Conservation (phyloP, 2,888 invertebrate species). For the Congeria kusceri region DNA sequence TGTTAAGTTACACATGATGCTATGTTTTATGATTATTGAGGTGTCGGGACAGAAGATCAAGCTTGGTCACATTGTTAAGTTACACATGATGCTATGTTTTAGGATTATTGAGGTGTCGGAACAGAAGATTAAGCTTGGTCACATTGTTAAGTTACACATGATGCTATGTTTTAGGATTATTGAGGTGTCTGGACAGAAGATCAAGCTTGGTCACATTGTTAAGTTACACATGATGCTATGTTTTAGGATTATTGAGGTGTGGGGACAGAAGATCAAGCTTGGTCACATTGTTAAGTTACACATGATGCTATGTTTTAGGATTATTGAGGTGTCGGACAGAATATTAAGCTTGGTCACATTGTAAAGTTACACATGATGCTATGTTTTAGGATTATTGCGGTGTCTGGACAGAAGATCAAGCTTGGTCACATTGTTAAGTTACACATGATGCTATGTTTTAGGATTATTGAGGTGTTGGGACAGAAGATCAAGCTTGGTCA, state of each 20-base stretch:
- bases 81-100: constrained; percentile 27
- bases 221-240: not conserved
- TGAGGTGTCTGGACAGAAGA: constrained; percentile 99
- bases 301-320: too few relatives aligned
- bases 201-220: constrained; percentile 89
- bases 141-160: too few relatives aligned
- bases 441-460: constrained; percentile 51
- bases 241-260: constrained; percentile 96
- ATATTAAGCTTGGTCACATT: too few relatives aligned
- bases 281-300: too few relatives aligned
- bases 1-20: too few relatives aligned
- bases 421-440: too few relatives aligned
- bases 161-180: constrained; percentile 89
- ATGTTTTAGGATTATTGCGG: constrained; percentile 93
- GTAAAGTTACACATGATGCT: not conserved
- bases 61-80: too few relatives aligned
- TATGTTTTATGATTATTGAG: too few relatives aligned
- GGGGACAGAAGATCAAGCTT: constrained; percentile 99
- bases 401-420: constrained; percentile 99
- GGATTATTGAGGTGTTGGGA: constrained; percentile 99
- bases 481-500: constrained; percentile 99
- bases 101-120: constrained; percentile 99
- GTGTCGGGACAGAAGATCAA: too few relatives aligned
- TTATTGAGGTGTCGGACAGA: too few relatives aligned
- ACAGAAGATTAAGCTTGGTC: constrained; percentile 96